A percentile compares a stretch with the other conserved stretches of the same genome.
phyloP scores from a whole-genome alignment of 2,888 invertebrate species.

The Patella depressa region DNA sequence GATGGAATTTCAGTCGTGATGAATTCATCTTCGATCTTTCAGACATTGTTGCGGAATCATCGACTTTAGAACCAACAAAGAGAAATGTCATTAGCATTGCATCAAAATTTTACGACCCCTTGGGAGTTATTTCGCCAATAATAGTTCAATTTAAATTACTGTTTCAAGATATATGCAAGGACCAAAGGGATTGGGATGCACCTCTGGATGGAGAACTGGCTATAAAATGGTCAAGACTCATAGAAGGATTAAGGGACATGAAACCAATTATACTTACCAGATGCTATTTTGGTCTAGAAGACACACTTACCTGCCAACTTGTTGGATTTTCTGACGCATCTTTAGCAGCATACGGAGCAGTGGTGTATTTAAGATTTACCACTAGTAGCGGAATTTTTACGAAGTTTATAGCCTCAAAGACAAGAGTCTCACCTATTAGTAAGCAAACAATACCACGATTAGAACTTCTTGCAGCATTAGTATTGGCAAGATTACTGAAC shows the following conservation, averaged over 20 bases:
- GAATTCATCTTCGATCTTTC: not conserved
- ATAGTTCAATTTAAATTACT: not conserved
- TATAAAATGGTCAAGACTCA: not conserved
- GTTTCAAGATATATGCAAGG: not conserved
- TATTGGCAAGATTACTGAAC: not conserved
- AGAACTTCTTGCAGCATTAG: not conserved
- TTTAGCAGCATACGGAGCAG: not conserved
- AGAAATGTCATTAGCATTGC: not conserved
- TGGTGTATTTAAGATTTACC: not conserved
- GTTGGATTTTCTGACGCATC: conserved; percentile 1
- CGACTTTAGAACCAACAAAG: not conserved
- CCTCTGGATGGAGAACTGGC: not conserved
- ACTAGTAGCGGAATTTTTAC: not conserved
- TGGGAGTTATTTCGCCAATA: not conserved
- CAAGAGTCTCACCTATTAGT: not conserved
- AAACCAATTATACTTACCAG: not conserved
- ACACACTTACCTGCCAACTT: not conserved
- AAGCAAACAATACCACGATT: not conserved
- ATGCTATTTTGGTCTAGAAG: not conserved
- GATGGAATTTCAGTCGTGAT: not conserved
- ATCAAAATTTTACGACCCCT: not conserved
- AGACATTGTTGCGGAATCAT: not conserved
- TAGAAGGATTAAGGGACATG: not conserved
- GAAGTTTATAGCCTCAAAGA: not conserved
- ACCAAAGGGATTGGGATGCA: not conserved